These are phyloP conservation scores for Kryptolebias marmoratus DNA, from an alignment of 2,113 vertebrate species.

Conservation along the genomic window DNA sequence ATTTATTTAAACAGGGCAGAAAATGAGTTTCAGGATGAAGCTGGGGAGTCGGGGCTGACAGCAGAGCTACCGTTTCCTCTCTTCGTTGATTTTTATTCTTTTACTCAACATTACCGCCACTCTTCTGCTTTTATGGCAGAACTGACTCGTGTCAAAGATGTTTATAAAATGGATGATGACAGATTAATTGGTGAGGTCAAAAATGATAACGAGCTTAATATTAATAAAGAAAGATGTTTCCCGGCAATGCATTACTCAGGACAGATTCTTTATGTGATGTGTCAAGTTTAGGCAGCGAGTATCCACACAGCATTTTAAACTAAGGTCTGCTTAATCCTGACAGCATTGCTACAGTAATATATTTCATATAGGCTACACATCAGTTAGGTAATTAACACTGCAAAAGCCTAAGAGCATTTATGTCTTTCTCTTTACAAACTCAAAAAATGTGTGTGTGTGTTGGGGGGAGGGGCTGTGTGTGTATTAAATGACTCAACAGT, in stretches of 20 bases:
- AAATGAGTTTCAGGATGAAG: background rate
- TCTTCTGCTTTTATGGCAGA: background rate
- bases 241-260: background rate
- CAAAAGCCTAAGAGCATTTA: background rate
- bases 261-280: background rate
- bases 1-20: background rate
- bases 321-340: background rate
- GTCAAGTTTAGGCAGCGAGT: background rate
- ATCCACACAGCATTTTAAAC: background rate
- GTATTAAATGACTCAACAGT: no score
- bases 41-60: background rate
- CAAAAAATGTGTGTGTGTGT: no score
- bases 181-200: background rate
- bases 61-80: background rate
- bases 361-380: background rate
- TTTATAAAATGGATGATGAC: background rate
- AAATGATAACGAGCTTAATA: background rate
- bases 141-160: background rate
- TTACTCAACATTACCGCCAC: background rate
- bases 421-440: no score
- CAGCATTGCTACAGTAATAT: background rate
- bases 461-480: no score
- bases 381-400: background rate
- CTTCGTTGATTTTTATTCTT: background rate
- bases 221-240: background rate